Percentiles rank a stretch among this genome's conserved stretches.
Evolutionary conservation across 2,113 vertebrate genomes (phyloP).

Genomic region (Suncus etruscus): DNA sequence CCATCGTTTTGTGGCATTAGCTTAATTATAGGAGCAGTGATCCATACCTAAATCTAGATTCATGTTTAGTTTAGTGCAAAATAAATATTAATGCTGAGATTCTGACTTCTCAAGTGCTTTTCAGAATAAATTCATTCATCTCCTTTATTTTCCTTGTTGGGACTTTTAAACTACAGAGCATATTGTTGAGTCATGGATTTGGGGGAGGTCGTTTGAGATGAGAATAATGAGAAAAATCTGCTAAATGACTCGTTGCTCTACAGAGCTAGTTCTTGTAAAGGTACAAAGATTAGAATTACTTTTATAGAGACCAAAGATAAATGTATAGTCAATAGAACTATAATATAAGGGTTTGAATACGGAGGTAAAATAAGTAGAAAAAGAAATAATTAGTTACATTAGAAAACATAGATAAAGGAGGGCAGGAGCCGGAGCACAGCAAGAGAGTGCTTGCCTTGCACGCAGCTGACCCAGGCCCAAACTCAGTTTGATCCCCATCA

Average conservation of each 20-base stretch:
- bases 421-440: no score
- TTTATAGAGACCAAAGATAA: conserved; percentile 17
- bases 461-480: no score
- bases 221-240: conserved; percentile 28
- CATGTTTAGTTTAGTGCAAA: conserved; percentile 53
- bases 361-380: not conserved
- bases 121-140: conserved; percentile 42
- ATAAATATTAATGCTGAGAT: conserved; percentile 70
- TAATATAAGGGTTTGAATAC: not conserved
- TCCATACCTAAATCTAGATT: conserved; percentile 69
- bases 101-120: conserved; percentile 68
- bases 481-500: no score
- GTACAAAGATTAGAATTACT: not conserved
- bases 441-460: no score
- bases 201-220: not conserved
- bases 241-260: conserved; percentile 19
- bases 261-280: not conserved
- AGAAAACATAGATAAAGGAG: not conserved
- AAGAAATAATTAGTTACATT: not conserved
- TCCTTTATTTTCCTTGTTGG: conserved; percentile 45
- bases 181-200: not conserved
- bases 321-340: not conserved
- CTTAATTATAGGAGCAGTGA: conserved; percentile 63
- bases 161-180: conserved; percentile 23
- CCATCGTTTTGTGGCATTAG: conserved; percentile 52